Conservation (phyloP, 2,797 vertebrate species). For the Lepilemur ruficaudatus region DNA sequence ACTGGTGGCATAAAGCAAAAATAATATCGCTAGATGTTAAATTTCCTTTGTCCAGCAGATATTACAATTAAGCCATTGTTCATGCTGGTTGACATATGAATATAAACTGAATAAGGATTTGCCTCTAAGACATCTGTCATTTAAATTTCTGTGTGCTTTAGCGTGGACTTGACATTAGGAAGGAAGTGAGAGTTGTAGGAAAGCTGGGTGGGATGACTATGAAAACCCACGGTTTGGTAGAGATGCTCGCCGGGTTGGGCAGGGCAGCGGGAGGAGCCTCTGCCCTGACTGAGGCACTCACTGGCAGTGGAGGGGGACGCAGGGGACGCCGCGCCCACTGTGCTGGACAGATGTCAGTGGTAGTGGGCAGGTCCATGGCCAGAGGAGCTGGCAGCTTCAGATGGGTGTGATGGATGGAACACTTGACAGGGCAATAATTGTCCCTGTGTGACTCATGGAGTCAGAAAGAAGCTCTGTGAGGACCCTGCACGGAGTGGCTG, state of each 20-base stretch:
- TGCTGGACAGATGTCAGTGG: background rate
- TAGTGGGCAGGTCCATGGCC: fast-evolving
- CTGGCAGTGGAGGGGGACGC: too few relatives aligned
- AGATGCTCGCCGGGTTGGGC: background rate
- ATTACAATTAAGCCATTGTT: background rate
- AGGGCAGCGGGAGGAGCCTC: background rate
- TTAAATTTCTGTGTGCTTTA: background rate
- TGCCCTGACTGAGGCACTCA: fast-evolving
- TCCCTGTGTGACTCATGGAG: background rate
- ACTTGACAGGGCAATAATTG: fast-evolving
- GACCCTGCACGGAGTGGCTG: fast-evolving
- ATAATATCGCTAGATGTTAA: background rate
- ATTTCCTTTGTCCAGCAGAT: background rate
- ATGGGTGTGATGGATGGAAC: background rate
- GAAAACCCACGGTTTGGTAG: background rate
- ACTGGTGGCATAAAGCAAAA: background rate
- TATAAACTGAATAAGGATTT: background rate
- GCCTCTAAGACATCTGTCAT: background rate
- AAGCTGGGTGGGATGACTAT: background rate
- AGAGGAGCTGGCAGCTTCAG: background rate
- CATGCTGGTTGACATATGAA: background rate
- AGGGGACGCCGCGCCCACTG: fast-evolving
- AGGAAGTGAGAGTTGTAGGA: background rate
- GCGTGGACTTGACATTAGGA: background rate
- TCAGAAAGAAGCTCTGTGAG: background rate